Evolutionary conservation across 2,113 vertebrate genomes (phyloP).

Genomic region (Pedionomus torquatus): DNA sequence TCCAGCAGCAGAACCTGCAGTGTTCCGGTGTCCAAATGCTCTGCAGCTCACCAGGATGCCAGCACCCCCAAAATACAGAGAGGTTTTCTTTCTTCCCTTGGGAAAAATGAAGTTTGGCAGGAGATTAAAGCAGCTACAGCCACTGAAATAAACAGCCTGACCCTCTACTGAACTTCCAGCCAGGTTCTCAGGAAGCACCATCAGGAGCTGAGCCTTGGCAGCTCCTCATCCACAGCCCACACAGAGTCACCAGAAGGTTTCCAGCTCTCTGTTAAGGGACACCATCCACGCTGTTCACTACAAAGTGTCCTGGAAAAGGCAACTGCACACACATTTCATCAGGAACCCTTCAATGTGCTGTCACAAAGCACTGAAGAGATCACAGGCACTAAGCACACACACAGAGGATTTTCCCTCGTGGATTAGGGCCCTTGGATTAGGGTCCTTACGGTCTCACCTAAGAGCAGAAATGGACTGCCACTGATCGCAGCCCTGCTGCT

Average conservation of each 20-base stretch:
- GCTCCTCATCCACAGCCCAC: too few species aligned
- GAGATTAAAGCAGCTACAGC: neutral
- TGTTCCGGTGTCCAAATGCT: fast-evolving
- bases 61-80: neutral
- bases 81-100: neutral
- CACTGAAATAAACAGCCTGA: neutral
- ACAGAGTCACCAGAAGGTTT: neutral
- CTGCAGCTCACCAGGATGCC: neutral
- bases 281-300: too few species aligned
- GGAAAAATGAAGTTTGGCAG: neutral
- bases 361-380: neutral
- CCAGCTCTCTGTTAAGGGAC: neutral
- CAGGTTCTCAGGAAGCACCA: neutral
- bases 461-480: neutral
- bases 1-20: neutral
- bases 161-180: neutral
- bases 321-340: neutral
- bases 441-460: neutral
- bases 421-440: neutral
- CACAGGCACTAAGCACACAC: fast-evolving
- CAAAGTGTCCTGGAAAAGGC: neutral
- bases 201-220: neutral
- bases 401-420: neutral
- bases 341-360: fast-evolving
- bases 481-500: neutral